These are phyloP conservation scores for Corythaeola cristata DNA, from an alignment of 2,113 vertebrate genomes.

Conservation along the genomic window DNA sequence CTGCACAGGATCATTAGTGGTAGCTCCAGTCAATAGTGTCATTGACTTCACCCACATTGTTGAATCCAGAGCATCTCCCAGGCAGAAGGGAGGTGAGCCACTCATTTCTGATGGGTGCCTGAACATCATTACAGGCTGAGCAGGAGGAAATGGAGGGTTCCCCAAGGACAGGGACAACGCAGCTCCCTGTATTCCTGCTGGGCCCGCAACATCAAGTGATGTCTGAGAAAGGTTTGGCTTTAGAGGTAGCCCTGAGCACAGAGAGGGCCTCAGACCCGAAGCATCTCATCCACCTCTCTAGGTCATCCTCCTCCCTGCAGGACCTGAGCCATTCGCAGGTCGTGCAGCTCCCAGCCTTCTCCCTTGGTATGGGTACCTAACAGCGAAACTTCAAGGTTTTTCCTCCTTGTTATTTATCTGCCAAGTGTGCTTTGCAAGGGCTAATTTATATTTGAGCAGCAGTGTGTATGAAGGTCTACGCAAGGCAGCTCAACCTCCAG, in stretches of 20 bases:
- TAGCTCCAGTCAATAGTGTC: not conserved
- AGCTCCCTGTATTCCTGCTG: not conserved
- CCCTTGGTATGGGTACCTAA: not conserved
- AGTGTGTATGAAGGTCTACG: not conserved
- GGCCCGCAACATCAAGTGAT: not conserved
- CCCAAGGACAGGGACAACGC: not conserved
- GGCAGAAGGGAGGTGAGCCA: not conserved
- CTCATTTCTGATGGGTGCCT: not conserved
- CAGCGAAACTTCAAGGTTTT: not conserved
- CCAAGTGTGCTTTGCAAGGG: not conserved
- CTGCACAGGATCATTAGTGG: not conserved
- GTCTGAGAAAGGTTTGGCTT: not conserved
- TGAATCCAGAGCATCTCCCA: not conserved
- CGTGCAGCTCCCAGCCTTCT: not conserved
- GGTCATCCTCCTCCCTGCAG: not conserved
- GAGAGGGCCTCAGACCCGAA: not conserved
- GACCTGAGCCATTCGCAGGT: not conserved
- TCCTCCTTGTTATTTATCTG: slow-evolving; percentile 27
- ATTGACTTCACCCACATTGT: not conserved
- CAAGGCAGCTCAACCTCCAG: slow-evolving; percentile 46
- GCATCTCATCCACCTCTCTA: not conserved
- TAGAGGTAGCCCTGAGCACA: not conserved
- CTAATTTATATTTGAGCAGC: slow-evolving; percentile 57
- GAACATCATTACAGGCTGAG: not conserved
- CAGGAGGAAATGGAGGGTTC: not conserved